Evolutionary conservation across 1,140 invertebrate genomes (phyloP), one percentile per base, ranked within the genome.

Genomic region (Pseudomyrmex gracilis): DNA sequence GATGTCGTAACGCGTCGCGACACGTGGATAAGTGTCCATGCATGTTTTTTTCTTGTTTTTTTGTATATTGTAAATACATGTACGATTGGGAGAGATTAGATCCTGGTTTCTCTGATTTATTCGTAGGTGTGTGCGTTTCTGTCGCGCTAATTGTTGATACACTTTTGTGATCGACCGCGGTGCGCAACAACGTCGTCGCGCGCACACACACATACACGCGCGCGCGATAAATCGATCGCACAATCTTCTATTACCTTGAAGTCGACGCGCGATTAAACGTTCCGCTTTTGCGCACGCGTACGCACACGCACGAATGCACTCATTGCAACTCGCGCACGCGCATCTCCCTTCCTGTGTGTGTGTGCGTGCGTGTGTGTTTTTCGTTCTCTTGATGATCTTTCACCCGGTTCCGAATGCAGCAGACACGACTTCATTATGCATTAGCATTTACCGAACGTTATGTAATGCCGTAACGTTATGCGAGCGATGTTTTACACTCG

Each of bases 401-500:
- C 88, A 78, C 49, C 60, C 73, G 55, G 53, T 70, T 73, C 13
- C 53, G 71, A 83, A 60, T 78, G 66, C 68, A 20, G 61, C 70
- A 70, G 66, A 85, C 63, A 45, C 87, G 74, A 78, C 76, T 58
- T 67, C 83, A 34, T 34, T 10, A 51, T 12, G 87, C 89, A 90
- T 87, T 66, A 80, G 86, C 80, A 91, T 91, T 34, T 83, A 90
- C 90, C 71, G 82, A 89, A 89, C 87, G 89, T 93, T 93, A 92
- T 91, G 91, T 93, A 93, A 93, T 73, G 73, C 85, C 89, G 87
- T 90, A 87, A 88, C 84, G 87, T 90, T 90, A 86, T 87, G 90
- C 84, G 90, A 92, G 82, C 87, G 34, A 34, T 34, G 85, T 93
- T 93, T 93, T 90, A 90, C 90, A 91, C 91, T 91, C 91, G 90